Evolutionary conservation across 2,888 invertebrate species (phyloP).

Genomic region (Pediacus dermestoides): DNA sequence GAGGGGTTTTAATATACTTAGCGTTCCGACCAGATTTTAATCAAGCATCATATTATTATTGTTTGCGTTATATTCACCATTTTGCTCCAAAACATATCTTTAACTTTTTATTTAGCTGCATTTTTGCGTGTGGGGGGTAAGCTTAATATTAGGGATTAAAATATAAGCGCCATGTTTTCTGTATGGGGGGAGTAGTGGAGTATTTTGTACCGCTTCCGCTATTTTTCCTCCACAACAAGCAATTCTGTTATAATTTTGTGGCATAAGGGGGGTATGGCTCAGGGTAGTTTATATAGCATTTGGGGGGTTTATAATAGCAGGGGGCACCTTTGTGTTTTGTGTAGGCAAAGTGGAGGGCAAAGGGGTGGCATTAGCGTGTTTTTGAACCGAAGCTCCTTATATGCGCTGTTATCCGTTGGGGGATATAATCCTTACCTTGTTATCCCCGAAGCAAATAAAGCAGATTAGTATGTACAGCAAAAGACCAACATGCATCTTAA

Average conservation of each 20-base stretch:
- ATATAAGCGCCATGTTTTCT: too few relatives aligned
- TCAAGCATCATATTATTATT: too few relatives aligned
- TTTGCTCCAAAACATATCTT: too few relatives aligned
- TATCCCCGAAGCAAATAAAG: conserved; percentile 25
- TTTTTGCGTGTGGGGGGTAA: too few relatives aligned
- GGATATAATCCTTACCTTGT: conserved; percentile 47
- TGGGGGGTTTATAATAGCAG: conserved; percentile 16
- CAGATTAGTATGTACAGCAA: conserved; percentile 36
- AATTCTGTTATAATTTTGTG: conserved; percentile 23
- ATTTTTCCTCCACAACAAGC: conserved; percentile 27
- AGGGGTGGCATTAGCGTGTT: conserved; percentile 27
- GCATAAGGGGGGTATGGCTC: too few relatives aligned
- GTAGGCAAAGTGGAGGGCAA: conserved; percentile 14
- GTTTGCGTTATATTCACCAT: too few relatives aligned
- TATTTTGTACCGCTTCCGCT: conserved; percentile 29
- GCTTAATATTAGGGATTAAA: too few relatives aligned
- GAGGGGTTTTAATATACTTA: too few relatives aligned
- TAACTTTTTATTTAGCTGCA: too few relatives aligned
- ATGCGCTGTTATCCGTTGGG: conserved; percentile 46
- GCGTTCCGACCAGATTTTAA: too few relatives aligned
- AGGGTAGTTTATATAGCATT: too few relatives aligned
- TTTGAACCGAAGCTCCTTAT: conserved; percentile 37
- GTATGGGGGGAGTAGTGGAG: conserved; percentile 20
- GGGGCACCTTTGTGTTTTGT: conserved; percentile 14
- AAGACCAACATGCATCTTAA: too few relatives aligned